phyloP scores from a whole-genome alignment of 2,797 vertebrate genomes.

The Manis pentadactyla region DNA sequence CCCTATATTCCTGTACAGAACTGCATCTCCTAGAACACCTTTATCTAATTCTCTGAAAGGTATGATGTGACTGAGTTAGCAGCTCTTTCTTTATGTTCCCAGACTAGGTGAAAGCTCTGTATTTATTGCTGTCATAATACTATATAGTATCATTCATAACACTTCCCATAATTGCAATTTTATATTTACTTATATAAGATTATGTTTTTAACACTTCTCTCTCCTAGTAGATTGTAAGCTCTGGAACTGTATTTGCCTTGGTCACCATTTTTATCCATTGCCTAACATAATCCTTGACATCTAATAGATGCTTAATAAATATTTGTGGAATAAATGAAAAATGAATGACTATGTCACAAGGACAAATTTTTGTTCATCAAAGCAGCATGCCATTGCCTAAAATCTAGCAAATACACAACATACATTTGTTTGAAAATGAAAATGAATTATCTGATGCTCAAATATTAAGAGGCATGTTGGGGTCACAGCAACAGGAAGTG shows the following conservation, averaged over 20 bases:
- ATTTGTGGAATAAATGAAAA: slow-evolving; percentile 29
- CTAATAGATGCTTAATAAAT: not conserved
- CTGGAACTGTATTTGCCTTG: not conserved
- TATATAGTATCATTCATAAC: not conserved
- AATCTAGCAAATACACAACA: not conserved
- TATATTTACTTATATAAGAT: not conserved
- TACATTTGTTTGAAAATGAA: not conserved
- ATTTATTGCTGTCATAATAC: not conserved
- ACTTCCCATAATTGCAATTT: not conserved
- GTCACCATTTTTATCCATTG: not conserved
- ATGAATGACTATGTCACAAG: not conserved
- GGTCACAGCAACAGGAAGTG: not conserved
- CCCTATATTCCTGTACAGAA: not conserved
- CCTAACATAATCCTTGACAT: not conserved
- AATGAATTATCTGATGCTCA: not conserved
- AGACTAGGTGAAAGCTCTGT: not conserved
- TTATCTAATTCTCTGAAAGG: slow-evolving; percentile 6
- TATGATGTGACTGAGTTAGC: not conserved
- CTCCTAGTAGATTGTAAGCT: not conserved
- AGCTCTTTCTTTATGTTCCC: not conserved
- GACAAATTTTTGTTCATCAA: slow-evolving; percentile 31
- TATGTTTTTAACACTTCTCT: not conserved
- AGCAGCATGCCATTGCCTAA: not conserved
- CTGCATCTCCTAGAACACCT: not conserved
- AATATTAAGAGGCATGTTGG: not conserved